phyloP scores from a whole-genome alignment of 2,888 invertebrate genomes.

The Xylophagus ater region DNA sequence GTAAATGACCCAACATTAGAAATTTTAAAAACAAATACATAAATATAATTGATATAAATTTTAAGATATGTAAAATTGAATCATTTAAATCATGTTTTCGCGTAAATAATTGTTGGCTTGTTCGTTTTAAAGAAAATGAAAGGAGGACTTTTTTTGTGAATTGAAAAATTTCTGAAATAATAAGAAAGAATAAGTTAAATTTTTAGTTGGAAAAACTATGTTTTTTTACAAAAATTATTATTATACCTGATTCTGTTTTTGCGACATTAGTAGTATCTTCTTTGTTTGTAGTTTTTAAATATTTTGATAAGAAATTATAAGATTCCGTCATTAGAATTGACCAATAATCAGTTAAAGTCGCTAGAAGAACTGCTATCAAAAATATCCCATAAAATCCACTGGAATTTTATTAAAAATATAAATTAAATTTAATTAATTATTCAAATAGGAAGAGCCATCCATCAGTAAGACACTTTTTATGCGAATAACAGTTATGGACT shows the following conservation, averaged over 20 bases:
- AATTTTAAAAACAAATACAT: conserved; percentile 56
- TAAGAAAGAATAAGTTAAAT: too few relatives aligned
- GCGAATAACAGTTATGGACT: too few relatives aligned
- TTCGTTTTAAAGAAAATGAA: conserved; percentile 57
- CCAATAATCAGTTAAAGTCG: conserved; percentile 41
- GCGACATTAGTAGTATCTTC: too few relatives aligned
- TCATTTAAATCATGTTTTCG: conserved; percentile 43
- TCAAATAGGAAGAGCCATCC: not conserved
- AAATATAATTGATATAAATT: conserved; percentile 51
- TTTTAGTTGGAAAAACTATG: too few relatives aligned
- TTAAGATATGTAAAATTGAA: conserved; percentile 53
- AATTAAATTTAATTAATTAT: conserved; percentile 2
- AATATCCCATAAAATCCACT: conserved; percentile 41
- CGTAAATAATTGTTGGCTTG: conserved; percentile 46
- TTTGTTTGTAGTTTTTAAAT: conserved; percentile 26
- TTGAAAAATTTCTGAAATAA: too few relatives aligned
- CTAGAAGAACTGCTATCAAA: conserved; percentile 38
- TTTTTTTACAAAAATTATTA: too few relatives aligned
- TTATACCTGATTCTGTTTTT: too few relatives aligned
- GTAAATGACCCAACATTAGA: conserved; percentile 49
- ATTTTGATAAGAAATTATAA: conserved; percentile 16
- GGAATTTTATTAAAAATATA: conserved; percentile 23
- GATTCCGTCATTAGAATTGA: too few relatives aligned
- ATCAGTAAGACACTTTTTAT: too few relatives aligned
- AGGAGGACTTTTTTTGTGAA: conserved; percentile 31